Conservation (phyloP, 2,797 vertebrate genomes). For the Monodelphis domestica region DNA sequence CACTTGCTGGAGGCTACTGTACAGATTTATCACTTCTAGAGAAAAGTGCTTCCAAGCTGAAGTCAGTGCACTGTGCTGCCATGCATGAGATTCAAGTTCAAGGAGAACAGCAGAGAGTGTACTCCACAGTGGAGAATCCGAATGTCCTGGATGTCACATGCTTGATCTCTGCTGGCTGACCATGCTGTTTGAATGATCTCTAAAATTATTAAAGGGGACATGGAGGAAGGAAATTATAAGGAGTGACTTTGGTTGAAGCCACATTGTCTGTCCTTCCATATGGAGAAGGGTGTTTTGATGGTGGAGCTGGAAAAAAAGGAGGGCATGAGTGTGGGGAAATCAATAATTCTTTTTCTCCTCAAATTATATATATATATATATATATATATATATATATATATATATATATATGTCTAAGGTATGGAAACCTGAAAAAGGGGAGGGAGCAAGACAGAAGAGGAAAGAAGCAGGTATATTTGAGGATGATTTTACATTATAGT, state of each 20-base stretch:
- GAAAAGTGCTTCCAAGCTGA: neutral
- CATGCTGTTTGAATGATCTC: slow-evolving; percentile 32
- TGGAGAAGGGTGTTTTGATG: neutral
- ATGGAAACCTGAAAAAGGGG: neutral
- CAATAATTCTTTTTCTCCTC: neutral
- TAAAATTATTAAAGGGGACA: slow-evolving; percentile 52
- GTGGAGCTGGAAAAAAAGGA: slow-evolving; percentile 39
- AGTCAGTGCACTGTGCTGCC: slow-evolving; percentile 53
- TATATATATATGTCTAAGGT: slow-evolving; percentile 1
- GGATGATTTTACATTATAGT: neutral
- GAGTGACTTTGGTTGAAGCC: neutral
- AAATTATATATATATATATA: too few species aligned
- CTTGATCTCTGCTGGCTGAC: slow-evolving; percentile 18
- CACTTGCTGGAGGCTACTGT: slow-evolving; percentile 51
- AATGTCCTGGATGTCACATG: slow-evolving; percentile 21
- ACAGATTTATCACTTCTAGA: slow-evolving; percentile 55
- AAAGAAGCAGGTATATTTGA: neutral
- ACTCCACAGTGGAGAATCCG: neutral
- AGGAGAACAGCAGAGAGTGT: slow-evolving; percentile 43
- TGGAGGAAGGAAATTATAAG: neutral
- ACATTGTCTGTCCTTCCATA: neutral
- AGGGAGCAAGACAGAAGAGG: slow-evolving; percentile 5
- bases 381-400: too few species aligned
- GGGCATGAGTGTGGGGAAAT: slow-evolving; percentile 31
- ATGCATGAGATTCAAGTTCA: slow-evolving; percentile 59